These are phyloP conservation scores for Lithobates sylvaticus DNA, from an alignment of 2,797 vertebrate genomes.

Conservation along the genomic window DNA sequence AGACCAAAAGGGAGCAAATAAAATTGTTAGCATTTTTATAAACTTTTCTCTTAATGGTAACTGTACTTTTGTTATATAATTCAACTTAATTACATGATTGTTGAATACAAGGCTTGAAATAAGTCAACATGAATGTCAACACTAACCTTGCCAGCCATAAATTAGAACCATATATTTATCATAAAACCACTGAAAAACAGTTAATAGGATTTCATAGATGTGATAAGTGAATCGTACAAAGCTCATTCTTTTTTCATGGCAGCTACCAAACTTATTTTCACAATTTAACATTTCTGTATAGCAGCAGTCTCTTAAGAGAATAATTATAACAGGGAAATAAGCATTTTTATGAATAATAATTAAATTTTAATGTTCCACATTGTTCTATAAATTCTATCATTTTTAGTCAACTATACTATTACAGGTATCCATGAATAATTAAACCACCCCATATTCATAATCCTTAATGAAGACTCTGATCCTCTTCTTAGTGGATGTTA, in stretches of 20 bases:
- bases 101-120: not conserved
- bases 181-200: not conserved
- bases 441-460: constrained; percentile 39
- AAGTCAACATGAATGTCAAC: not conserved
- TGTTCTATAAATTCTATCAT: constrained; percentile 36
- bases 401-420: constrained; percentile 46
- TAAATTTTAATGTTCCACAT: constrained; percentile 40
- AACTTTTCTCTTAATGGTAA: too few relatives aligned
- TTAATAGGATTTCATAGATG: not conserved
- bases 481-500: constrained; percentile 41
- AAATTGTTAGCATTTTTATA: too few relatives aligned
- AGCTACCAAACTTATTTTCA: not conserved
- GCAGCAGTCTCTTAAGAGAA: not conserved
- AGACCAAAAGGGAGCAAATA: too few relatives aligned
- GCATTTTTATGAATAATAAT: constrained; percentile 47
- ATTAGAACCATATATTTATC: not conserved
- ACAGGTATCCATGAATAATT: constrained; percentile 49
- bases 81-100: not conserved
- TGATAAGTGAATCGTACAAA: not conserved
- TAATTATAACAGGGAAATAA: constrained; percentile 24
- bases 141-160: not conserved
- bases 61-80: not conserved
- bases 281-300: not conserved
- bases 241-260: not conserved
- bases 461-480: constrained; percentile 41